A percentile compares a stretch with the other conserved stretches of the same genome.
These are phyloP conservation scores for Ivindomyrus marchei DNA, from an alignment of 2,113 vertebrate genomes.

Conservation along the genomic window DNA sequence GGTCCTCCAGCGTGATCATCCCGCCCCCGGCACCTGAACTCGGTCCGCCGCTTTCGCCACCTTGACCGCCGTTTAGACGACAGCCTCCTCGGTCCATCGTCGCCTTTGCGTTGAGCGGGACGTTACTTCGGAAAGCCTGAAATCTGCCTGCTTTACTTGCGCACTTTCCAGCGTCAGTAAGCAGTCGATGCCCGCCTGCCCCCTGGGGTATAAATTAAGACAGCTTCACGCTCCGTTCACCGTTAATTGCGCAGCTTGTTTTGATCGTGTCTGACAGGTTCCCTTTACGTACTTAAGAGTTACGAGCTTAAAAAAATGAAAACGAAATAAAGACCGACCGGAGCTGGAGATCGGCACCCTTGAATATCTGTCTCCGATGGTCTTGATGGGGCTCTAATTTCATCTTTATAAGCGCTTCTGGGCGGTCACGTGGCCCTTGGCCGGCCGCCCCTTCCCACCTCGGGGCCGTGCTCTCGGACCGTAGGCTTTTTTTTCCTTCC, in stretches of 20 bases:
- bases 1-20: conserved; percentile 75
- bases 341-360: not conserved
- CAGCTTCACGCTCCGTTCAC: conserved; percentile 18
- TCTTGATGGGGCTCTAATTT: conserved; percentile 3
- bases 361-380: not conserved
- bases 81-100: conserved; percentile 69
- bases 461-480: not conserved
- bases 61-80: conserved; percentile 52
- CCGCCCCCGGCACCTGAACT: conserved; percentile 33
- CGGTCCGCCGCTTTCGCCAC: conserved; percentile 26
- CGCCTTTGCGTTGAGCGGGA: not conserved
- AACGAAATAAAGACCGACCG: not conserved
- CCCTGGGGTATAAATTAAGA: not conserved
- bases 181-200: not conserved
- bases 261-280: not conserved
- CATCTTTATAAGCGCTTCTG: conserved; percentile 44
- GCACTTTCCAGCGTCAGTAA: not conserved
- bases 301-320: not conserved
- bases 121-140: not conserved
- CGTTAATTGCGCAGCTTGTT: conserved; percentile 17
- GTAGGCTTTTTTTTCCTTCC: not conserved
- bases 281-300: not conserved
- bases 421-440: conserved; percentile 41
- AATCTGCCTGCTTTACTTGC: not conserved
- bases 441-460: not conserved